Evolutionary conservation across 2,113 vertebrate species (phyloP), one percentile per base, ranked within the genome.

Genomic region (Phylloscopus trochilus): DNA sequence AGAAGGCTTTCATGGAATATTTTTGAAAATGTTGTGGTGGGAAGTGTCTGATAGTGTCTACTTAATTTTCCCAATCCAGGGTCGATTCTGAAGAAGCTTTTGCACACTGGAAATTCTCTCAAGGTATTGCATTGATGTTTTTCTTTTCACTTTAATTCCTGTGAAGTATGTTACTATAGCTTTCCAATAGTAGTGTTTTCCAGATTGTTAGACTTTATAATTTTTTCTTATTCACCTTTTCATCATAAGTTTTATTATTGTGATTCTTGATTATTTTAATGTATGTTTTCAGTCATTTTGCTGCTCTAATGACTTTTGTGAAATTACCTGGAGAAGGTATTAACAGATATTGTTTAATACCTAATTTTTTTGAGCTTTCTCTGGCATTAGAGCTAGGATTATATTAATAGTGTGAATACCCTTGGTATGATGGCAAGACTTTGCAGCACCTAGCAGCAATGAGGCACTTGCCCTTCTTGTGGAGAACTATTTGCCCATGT

Each of bases 81-180:
- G 88, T 99, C 99, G 39, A 98, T 99, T 96, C 98, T 99, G 97
- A 99, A 99, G 98, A 99, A 99, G 95, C 99, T 99, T 98, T 97
- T 99, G 98, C 99, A 99, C 98, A 99, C 99, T 99, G 99, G 99
- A 98, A 99, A 99, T 97, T 99, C 99, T 95, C 98, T 99, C 90
- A 99, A 99, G 98, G 99, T 99, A 98, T 96, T 92, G 84, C 31
- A 31, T 43, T 93, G 18, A 63, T 30, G n/a, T 51, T 21, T 69
- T 94, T 92, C 58, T 92, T 72, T 68, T 47, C 53, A 33, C 31
- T 87, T 56, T 26, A 63, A 33, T 44, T 90, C 55, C n/a, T 66
- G 1, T 5, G 19, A 80, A 78, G 24, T 27, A 11, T 30, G 5
- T 44, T 23, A 33, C 47, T 78, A n/a, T 74, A 10, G 0, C 64